phyloP scores from a whole-genome alignment of 2,113 vertebrate genomes.

The Calyptomena viridis region DNA sequence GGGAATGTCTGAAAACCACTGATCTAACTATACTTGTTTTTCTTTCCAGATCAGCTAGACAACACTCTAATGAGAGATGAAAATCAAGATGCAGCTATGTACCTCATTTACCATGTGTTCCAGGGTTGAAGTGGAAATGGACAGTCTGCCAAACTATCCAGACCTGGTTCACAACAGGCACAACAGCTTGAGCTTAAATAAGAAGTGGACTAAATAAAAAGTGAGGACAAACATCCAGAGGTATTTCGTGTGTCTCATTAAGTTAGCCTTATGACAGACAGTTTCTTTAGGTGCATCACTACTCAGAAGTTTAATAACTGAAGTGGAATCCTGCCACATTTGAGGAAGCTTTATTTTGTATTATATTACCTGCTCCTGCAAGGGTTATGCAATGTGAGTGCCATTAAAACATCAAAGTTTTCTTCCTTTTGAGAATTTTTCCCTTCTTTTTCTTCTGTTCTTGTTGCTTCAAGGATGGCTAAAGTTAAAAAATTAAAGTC shows the following conservation, averaged over 20 bases:
- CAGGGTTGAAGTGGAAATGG: not conserved
- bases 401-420: slow-evolving; percentile 56
- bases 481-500: slow-evolving; percentile 65
- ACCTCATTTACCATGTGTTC: not conserved
- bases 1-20: not conserved
- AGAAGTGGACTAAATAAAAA: not conserved
- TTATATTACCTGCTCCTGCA: not conserved
- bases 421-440: slow-evolving; percentile 55
- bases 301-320: not conserved
- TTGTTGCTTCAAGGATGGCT: slow-evolving; percentile 68
- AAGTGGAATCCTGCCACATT: not conserved
- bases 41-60: not conserved
- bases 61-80: not conserved
- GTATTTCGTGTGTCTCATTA: not conserved
- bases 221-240: not conserved
- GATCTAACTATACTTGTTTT: not conserved
- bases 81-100: not conserved
- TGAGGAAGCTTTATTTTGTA: not conserved
- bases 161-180: not conserved
- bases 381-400: not conserved
- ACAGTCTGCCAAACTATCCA: not conserved
- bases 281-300: not conserved
- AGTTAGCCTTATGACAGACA: not conserved
- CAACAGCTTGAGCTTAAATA: not conserved
- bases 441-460: slow-evolving; percentile 62